Percentiles rank a stretch among this genome's conserved stretches.
Evolutionary conservation across 2,888 invertebrate species (phyloP).

Genomic region (Deilephila elpenor): DNA sequence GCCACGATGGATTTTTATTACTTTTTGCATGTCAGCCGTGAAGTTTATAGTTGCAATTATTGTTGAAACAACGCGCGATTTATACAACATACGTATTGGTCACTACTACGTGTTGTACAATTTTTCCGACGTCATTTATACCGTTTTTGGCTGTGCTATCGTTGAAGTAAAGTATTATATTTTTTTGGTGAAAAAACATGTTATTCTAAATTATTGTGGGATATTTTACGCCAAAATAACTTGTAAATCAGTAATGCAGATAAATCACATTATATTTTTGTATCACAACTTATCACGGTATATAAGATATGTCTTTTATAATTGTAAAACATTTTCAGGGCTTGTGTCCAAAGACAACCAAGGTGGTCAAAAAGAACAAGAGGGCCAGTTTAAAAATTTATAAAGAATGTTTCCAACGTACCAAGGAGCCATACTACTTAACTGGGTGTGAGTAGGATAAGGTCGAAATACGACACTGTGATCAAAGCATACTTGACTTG

Average conservation of each 20-base stretch:
- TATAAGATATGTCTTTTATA: no score
- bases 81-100: constrained; percentile 40
- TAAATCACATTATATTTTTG: no score
- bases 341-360: no score
- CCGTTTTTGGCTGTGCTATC: neutral
- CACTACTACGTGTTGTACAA: constrained; percentile 40
- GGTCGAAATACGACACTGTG: neutral
- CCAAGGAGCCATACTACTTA: neutral
- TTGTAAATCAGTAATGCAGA: no score
- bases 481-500: neutral
- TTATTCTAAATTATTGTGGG: no score
- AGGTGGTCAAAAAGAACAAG: no score
- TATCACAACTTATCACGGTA: no score
- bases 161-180: neutral
- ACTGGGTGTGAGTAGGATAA: neutral
- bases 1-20: constrained; percentile 64
- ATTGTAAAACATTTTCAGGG: no score
- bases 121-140: constrained; percentile 41
- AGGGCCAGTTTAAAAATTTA: no score
- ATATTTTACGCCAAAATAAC: no score
- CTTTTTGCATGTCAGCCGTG: constrained; percentile 71
- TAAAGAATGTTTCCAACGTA: neutral
- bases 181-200: neutral
- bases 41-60: constrained; percentile 72
- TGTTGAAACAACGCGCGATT: constrained; percentile 40